Evolutionary conservation across 2,797 vertebrate species (phyloP).

Genomic region (Eutrigla gurnardus): DNA sequence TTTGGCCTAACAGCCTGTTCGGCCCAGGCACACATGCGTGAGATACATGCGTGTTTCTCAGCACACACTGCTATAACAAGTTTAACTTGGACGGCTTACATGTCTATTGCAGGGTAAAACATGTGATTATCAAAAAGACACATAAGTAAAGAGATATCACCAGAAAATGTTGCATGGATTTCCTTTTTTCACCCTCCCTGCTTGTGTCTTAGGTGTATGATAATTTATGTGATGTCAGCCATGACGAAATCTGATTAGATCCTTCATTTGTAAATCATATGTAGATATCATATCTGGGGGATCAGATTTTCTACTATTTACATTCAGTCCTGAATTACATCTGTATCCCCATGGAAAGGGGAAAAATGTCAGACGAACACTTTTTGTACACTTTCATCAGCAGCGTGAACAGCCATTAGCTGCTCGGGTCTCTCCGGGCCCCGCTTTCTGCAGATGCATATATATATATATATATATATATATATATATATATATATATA

Average conservation of each 20-base stretch:
- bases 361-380: conserved; percentile 45
- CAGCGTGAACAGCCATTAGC: conserved; percentile 14
- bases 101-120: not conserved
- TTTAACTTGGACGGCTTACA: not conserved
- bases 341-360: conserved; percentile 27
- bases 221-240: conserved; percentile 27
- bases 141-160: not conserved
- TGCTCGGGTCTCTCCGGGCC: conserved; percentile 24
- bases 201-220: conserved; percentile 13
- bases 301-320: conserved; percentile 38
- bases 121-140: not conserved
- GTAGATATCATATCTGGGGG: conserved; percentile 21
- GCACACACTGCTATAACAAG: not conserved
- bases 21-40: not conserved
- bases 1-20: not conserved
- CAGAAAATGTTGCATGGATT: not conserved
- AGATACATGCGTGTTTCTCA: not conserved
- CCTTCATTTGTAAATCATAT: conserved; percentile 36
- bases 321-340: conserved; percentile 32
- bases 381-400: conserved; percentile 30
- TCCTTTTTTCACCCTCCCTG: not conserved
- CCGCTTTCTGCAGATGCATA: conserved; percentile 12
- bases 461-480: conserved; percentile 19
- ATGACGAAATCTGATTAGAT: conserved; percentile 43
- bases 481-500: conserved; percentile 4